Evolutionary conservation across 1,140 invertebrate species (phyloP), one percentile per base, ranked within the genome.

Genomic region (Drosophila tropicalis): DNA sequence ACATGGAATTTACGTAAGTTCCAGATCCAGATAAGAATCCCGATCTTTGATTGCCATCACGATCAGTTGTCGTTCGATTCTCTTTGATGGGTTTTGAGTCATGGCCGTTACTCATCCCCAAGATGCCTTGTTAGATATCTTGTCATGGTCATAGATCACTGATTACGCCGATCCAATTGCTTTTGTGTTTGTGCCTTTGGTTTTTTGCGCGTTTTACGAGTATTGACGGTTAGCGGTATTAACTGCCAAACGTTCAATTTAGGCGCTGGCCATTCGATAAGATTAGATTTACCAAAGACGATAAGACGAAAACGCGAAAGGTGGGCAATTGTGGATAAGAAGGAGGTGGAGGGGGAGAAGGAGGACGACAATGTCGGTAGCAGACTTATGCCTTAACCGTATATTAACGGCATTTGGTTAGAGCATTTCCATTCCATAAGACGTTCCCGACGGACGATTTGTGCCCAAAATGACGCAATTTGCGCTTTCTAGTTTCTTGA

Each of bases 261-360:
- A 67, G 58, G 63, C n/a, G 58, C 57, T 58, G 4, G 32, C 39
- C 25, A 32, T 32, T 47, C n/a, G 80, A 82, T 82, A 75, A 82
- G 80, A 82, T 82, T 78, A 82, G 80, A 82, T 78, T 78, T 44
- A 62, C 12, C 12, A 2, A 25, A n/a, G n/a, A 51, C 34, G 41
- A 12, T 62, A 22, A 62, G 56, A 44, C 44, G 57, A 63, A 60
- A 65, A 44, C 36, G 44, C 9, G 44, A 64, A 70, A 61, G 39
- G 25, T 17, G 12, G 62, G 56, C 10, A 29, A 36, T 10, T 54
- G 56, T n/a, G 19, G 19, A 41, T 9, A 29, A 25, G 22, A 3
- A 25, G 22, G 22, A 13, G 67, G n/a, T 2, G 25, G 3, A 12
- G 32, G 2, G 3, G 22, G 7, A 3, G 2, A 36, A 22, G 1